phyloP scores from a whole-genome alignment of 1,140 invertebrate genomes.

The Neomicropteryx cornuta region DNA sequence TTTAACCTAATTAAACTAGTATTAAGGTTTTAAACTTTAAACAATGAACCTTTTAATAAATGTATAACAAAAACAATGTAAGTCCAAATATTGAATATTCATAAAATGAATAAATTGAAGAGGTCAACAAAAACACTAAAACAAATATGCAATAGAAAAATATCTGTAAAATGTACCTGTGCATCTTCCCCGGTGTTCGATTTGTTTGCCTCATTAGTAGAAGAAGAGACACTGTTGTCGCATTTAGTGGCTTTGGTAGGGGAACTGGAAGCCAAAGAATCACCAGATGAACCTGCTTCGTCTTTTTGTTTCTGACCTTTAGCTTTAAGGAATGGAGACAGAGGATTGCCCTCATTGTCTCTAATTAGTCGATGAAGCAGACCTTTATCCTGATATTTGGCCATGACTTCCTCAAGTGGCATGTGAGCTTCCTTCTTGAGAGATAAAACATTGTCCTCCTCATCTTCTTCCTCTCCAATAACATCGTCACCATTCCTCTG shows the following conservation, averaged over 20 bases:
- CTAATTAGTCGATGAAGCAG: constrained; percentile 24
- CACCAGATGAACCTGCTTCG: constrained; percentile 27
- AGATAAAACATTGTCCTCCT: constrained; percentile 60
- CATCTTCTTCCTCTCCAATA: constrained; percentile 35
- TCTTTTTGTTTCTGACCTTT: constrained; percentile 24
- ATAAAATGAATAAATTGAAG: no score
- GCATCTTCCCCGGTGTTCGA: constrained; percentile 5
- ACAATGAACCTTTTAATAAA: no score
- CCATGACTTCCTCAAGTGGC: constrained; percentile 50
- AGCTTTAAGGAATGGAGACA: constrained; percentile 32
- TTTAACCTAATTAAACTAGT: no score
- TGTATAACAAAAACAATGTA: no score
- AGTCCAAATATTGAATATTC: no score
- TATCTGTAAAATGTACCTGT: constrained; percentile 3
- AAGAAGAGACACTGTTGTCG: constrained; percentile 7
- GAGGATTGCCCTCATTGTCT: constrained; percentile 25
- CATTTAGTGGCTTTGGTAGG: not conserved
- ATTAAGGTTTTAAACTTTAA: no score
- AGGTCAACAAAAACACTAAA: no score
- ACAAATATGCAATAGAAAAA: not conserved
- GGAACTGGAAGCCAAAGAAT: constrained; percentile 1
- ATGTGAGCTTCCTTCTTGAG: constrained; percentile 74
- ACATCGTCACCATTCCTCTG: constrained; percentile 22
- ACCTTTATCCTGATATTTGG: constrained; percentile 34
- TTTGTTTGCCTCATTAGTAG: constrained; percentile 4